Base-by-base conservation (phyloP, 2,113 vertebrate species). In the Melanotaenia duboulayi region DNA sequence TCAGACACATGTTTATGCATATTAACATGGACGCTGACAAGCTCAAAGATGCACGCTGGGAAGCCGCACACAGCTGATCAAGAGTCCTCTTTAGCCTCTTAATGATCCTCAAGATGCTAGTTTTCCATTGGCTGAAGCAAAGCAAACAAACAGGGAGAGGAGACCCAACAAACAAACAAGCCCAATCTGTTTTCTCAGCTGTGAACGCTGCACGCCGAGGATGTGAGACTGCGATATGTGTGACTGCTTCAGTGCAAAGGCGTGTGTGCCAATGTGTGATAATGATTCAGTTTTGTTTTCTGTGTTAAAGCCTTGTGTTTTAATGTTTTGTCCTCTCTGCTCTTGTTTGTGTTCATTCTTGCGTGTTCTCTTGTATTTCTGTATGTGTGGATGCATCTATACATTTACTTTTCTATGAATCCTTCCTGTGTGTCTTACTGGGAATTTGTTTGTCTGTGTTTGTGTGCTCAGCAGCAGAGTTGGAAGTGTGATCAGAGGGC, bases 181-280 rank as follows among this genome's bases (percentile, higher is more conserved):
- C 49, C 64, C 85, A 86, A 89, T 92, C 90, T 89, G 90, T 91
- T 91, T 90, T 77, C 81, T 91, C 87, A 89, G 88, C 90, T 90
- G 90, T 80, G 87, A 76, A 65, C 49, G n/a, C 64, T 42, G 80
- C 69, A 56, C 11, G 46, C 44, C 66, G 76, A 62, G 76, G 65
- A 77, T 75, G 79, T 65, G 78, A 24, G 81, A 57, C 50, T 65
- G 42, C 2, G 65, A 67, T 81, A 59, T 63, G 78, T 80, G 81
- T 28, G 61, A 55, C 73, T 75, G 80, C 67, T 37, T 60, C 50
- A 22, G 51, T 32, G 63, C 37, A 55, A n/a, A 19, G 13, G 40
- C 20, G 40, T 75, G 62, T 68, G 65, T 74, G 70, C 35, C 46
- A 55, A 48, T 2, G 75, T 71, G 71, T 64, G 56, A 78, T 56